Evolutionary conservation across 1,140 invertebrate genomes (phyloP).

Genomic region (Panulirus ornatus): DNA sequence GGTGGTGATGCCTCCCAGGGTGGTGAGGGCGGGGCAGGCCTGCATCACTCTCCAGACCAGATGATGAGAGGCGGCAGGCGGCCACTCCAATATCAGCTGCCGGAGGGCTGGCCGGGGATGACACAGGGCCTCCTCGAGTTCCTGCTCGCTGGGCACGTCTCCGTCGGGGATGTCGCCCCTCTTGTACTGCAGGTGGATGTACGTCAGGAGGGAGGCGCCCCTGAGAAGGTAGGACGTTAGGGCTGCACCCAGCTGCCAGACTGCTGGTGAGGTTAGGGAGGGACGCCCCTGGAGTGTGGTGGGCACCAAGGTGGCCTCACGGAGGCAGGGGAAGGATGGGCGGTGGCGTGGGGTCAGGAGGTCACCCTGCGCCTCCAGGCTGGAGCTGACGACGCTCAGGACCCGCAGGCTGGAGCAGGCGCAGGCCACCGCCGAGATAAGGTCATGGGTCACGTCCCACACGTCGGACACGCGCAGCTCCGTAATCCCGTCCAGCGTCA

Average conservation of each 20-base stretch:
- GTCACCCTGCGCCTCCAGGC: slow-evolving; percentile 37
- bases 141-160: slow-evolving; percentile 24
- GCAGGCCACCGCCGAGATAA: slow-evolving; percentile 41
- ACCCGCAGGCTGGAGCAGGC: slow-evolving; percentile 36
- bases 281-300: slow-evolving; percentile 16
- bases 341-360: neutral
- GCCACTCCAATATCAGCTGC: slow-evolving; percentile 32
- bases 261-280: slow-evolving; percentile 28
- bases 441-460: slow-evolving; percentile 58
- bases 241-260: slow-evolving; percentile 44
- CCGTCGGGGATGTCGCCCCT: neutral
- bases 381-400: slow-evolving; percentile 43
- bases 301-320: slow-evolving; percentile 31
- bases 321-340: slow-evolving; percentile 30
- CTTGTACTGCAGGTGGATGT: slow-evolving; percentile 42
- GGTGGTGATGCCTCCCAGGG: slow-evolving; percentile 42
- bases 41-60: slow-evolving; percentile 6
- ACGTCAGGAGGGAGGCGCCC: slow-evolving; percentile 11
- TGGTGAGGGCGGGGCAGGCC: slow-evolving; percentile 50
- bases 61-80: slow-evolving; percentile 26
- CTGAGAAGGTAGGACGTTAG: slow-evolving; percentile 46
- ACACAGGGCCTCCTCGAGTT: slow-evolving; percentile 27
- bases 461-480: slow-evolving; percentile 54
- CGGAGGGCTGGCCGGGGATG: slow-evolving; percentile 12
- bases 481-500: slow-evolving; percentile 8